Evolutionary conservation across 2,797 vertebrate genomes (phyloP), one percentile per base, ranked within the genome.

Genomic region (Botia almorhae): DNA sequence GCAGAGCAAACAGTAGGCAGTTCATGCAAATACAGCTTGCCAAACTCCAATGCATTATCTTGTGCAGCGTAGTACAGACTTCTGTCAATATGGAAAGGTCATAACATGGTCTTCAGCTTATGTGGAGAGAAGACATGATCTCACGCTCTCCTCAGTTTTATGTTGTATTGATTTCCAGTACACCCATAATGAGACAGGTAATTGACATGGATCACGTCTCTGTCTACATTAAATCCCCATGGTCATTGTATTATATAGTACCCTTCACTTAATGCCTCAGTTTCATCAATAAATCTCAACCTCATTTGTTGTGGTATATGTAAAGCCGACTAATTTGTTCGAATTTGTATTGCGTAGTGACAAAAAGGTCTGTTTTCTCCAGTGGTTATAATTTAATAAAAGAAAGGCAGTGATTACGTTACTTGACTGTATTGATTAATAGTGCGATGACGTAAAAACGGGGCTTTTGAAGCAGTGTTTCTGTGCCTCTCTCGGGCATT

Each of bases 341-440:
- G 80, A 39, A 81, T 85, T 81, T 79, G 6, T 55, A 76, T 71
- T 81, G 55, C 63, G 51, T 76, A 55, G 67, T 68, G 82, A 82
- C 79, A 82, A 83, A 50, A 53, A 76, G 71, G 60, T 69, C 61
- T 46, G 75, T 48, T 67, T 84, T 79, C 70, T 71, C 19, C 48
- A 80, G 56, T 74, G 43, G 82, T 88, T 85, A 73, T 29, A 8
- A 29, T 48, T 72, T 84, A 74, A 84, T 84, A 80, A 76, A 87
- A 83, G 77, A 83, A 87, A 83, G 70, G 50, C 60, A 81, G 73
- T 83, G 69, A 85, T 87, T 85, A 86, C 48, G 80, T 60, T 71
- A 51, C 69, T 60, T 75, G 81, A 82, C 78, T 70, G 67, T 82
- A 78, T 83, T 76, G 79, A 84, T 80, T 75, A 50, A 76, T 76